Conservation (phyloP, 2,113 vertebrate genomes). For the Dicrurus megarhynchus region DNA sequence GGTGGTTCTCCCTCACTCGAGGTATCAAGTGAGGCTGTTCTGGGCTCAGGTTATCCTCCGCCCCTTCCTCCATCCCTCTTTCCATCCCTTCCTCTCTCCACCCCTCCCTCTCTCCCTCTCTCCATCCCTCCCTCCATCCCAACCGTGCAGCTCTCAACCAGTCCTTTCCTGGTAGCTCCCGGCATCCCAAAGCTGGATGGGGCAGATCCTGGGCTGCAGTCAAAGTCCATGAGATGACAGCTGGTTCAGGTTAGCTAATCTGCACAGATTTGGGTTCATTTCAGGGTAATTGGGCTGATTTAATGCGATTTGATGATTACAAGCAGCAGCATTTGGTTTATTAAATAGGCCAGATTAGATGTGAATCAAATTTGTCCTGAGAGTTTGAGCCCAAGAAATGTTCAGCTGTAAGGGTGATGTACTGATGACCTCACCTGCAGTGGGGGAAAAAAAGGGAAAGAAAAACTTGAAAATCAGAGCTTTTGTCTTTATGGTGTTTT, state of each 20-base stretch:
- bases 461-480: not conserved
- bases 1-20: fast-evolving
- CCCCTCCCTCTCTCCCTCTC: no score
- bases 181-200: fast-evolving
- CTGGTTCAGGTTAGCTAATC: not conserved
- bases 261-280: not conserved
- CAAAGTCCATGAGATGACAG: fast-evolving
- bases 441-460: fast-evolving
- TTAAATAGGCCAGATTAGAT: not conserved
- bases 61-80: no score
- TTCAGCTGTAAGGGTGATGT: not conserved
- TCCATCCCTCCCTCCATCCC: not conserved
- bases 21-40: fast-evolving
- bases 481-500: not conserved
- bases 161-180: fast-evolving
- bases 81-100: no score
- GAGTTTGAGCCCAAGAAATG: not conserved
- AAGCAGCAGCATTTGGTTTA: not conserved
- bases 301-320: not conserved
- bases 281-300: not conserved
- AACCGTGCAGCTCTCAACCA: fast-evolving
- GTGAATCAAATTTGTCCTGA: not conserved
- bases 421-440: not conserved
- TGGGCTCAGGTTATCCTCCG: not conserved
- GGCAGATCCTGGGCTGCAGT: not conserved